Conservation (phyloP, 2,797 vertebrate species). For the Lutjanus argentimaculatus region DNA sequence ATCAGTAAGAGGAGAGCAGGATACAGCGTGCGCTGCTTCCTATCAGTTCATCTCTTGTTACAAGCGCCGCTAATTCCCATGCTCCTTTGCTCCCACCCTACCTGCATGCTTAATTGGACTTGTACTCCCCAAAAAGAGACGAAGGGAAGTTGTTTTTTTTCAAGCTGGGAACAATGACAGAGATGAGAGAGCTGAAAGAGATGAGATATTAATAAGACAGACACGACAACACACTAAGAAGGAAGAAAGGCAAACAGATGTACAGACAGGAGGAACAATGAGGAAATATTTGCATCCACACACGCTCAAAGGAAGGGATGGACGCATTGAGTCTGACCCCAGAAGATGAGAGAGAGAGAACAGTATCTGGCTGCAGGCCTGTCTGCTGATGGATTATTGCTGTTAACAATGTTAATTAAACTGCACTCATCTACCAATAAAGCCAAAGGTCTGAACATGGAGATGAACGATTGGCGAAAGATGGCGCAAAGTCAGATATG, state of each 20-base stretch:
- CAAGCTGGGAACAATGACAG: constrained; percentile 27
- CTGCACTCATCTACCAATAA: constrained; percentile 64
- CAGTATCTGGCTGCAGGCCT: constrained; percentile 31
- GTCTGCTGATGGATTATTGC: constrained; percentile 70
- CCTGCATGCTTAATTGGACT: constrained; percentile 54
- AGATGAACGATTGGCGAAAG: constrained; percentile 56
- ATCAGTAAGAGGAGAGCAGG: constrained; percentile 36
- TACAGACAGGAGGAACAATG: background rate
- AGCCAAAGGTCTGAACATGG: constrained; percentile 66
- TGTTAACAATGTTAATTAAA: constrained; percentile 81
- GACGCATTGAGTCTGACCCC: constrained; percentile 32
- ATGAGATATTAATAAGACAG: background rate
- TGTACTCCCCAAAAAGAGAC: constrained; percentile 29
- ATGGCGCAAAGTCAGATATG: constrained; percentile 41
- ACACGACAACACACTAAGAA: background rate
- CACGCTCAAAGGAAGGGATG: background rate
- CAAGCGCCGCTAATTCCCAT: constrained; percentile 44
- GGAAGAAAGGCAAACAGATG: constrained; percentile 4
- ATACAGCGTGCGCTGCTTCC: constrained; percentile 15
- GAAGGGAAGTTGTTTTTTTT: background rate
- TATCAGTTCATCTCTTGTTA: constrained; percentile 58
- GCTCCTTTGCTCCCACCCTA: constrained; percentile 36
- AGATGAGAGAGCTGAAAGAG: constrained; percentile 23
- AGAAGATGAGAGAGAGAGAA: constrained; percentile 18
- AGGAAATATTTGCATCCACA: background rate